These are phyloP conservation scores for Buathra laborator DNA, from an alignment of 2,888 invertebrate genomes.

Conservation along the genomic window DNA sequence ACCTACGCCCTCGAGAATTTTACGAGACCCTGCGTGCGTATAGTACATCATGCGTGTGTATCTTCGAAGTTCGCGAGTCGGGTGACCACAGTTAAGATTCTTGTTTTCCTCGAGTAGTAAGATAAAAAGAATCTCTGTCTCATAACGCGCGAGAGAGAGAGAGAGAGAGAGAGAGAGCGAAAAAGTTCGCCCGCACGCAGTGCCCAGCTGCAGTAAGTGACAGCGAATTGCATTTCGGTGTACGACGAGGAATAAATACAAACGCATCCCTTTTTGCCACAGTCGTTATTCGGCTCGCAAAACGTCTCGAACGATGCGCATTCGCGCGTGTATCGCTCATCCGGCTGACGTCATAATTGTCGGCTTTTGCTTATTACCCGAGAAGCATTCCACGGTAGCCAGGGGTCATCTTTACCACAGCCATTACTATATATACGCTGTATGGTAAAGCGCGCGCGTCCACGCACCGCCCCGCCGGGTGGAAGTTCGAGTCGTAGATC, in stretches of 20 bases:
- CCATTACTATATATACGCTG: conserved; percentile 33
- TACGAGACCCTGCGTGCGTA: conserved; percentile 72
- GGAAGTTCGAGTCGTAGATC: conserved; percentile 77
- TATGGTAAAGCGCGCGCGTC: not conserved
- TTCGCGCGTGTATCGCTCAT: conserved; percentile 18
- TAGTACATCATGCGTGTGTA: not conserved
- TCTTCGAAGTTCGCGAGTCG: conserved; percentile 51
- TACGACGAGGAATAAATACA: conserved; percentile 54
- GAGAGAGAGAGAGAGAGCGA: not conserved
- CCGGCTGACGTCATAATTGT: conserved; percentile 80
- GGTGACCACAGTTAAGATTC: conserved; percentile 40
- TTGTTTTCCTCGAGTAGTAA: conserved; percentile 62
- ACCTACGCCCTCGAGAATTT: conserved; percentile 75
- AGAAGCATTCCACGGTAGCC: conserved; percentile 77
- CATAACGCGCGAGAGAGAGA: not conserved
- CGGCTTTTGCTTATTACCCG: conserved; percentile 79
- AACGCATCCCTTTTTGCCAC: conserved; percentile 23
- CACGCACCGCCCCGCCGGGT: conserved; percentile 39
- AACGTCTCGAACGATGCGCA: conserved; percentile 41
- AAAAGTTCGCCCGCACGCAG: conserved; percentile 30
- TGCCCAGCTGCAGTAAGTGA: conserved; percentile 55
- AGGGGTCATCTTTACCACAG: conserved; percentile 68
- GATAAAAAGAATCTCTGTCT: conserved; percentile 49
- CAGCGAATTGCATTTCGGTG: conserved; percentile 66
- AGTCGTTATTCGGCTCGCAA: conserved; percentile 46